phyloP scores from a whole-genome alignment of 2,888 invertebrate genomes.

The Drosophila kuntzei region DNA sequence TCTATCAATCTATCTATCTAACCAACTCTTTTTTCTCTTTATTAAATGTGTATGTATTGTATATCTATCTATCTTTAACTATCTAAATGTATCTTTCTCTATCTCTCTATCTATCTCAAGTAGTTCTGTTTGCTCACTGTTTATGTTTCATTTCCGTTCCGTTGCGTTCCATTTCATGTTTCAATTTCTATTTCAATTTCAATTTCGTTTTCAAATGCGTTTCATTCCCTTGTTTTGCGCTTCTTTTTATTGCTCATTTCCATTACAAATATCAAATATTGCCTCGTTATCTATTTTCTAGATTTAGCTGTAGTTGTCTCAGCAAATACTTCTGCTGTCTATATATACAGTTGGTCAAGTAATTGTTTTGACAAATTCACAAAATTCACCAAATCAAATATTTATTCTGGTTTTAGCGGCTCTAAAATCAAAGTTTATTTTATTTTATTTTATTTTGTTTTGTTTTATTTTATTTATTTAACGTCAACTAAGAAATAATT shows the following conservation, averaged over 20 bases:
- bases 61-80: slow-evolving; percentile 28
- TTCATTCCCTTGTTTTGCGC: not conserved
- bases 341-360: slow-evolving; percentile 1
- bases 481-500: no score
- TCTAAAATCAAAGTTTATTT: no score
- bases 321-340: slow-evolving; percentile 6
- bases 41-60: slow-evolving; percentile 6
- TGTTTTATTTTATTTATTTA: no score
- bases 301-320: slow-evolving; percentile 42
- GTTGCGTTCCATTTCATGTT: slow-evolving; percentile 44
- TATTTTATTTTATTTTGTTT: no score
- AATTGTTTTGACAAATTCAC: not conserved
- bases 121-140: slow-evolving; percentile 37
- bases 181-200: no score
- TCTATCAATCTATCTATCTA: slow-evolving; percentile 20
- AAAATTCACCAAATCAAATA: no score
- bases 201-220: slow-evolving; percentile 18
- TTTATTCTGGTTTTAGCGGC: no score
- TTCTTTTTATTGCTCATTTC: slow-evolving; percentile 34
- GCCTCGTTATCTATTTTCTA: slow-evolving; percentile 25
- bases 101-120: slow-evolving; percentile 16
- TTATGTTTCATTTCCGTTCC: slow-evolving; percentile 23
- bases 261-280: slow-evolving; percentile 29
- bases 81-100: slow-evolving; percentile 10
- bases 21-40: slow-evolving; percentile 13